These are phyloP conservation scores for Spinibarbus caldwelli DNA, from an alignment of 2,797 vertebrate species.

Conservation along the genomic window DNA sequence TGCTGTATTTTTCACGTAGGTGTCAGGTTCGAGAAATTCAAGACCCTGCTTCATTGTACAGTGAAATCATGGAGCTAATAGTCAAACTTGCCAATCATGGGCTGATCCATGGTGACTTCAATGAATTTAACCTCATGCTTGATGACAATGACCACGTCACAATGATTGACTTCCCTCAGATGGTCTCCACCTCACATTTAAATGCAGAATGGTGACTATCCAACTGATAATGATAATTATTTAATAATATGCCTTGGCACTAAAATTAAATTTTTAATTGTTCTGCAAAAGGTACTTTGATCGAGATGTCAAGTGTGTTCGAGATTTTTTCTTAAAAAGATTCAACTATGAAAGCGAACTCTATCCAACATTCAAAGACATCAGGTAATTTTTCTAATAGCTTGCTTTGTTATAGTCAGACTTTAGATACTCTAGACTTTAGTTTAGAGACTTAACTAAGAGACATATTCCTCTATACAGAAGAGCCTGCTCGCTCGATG, in stretches of 20 bases:
- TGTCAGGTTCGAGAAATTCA: slow-evolving; percentile 89
- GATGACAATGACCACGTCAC: slow-evolving; percentile 90
- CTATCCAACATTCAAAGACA: slow-evolving; percentile 89
- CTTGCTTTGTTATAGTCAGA: neutral
- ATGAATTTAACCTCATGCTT: slow-evolving; percentile 96
- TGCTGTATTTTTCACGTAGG: slow-evolving; percentile 64
- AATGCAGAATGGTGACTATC: slow-evolving; percentile 89
- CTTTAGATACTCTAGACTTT: neutral
- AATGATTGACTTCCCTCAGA: slow-evolving; percentile 98
- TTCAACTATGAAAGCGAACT: slow-evolving; percentile 94
- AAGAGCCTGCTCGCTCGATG: slow-evolving; percentile 85
- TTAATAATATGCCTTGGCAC: neutral
- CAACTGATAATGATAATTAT: neutral
- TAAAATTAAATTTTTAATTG: neutral
- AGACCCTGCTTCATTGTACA: slow-evolving; percentile 88
- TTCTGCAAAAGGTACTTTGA: slow-evolving; percentile 90
- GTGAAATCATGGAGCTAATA: slow-evolving; percentile 95
- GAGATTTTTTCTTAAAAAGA: slow-evolving; percentile 91
- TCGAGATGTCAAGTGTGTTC: slow-evolving; percentile 93
- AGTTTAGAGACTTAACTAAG: neutral
- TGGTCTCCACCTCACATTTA: slow-evolving; percentile 93
- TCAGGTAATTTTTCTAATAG: slow-evolving; percentile 79
- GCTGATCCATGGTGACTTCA: slow-evolving; percentile 97
- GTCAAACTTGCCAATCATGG: slow-evolving; percentile 94
- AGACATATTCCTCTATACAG: slow-evolving; percentile 67